A percentile compares a stretch with the other conserved stretches of the same genome.
Evolutionary conservation across 2,113 vertebrate genomes (phyloP).

Genomic region (Tyrannus savana): DNA sequence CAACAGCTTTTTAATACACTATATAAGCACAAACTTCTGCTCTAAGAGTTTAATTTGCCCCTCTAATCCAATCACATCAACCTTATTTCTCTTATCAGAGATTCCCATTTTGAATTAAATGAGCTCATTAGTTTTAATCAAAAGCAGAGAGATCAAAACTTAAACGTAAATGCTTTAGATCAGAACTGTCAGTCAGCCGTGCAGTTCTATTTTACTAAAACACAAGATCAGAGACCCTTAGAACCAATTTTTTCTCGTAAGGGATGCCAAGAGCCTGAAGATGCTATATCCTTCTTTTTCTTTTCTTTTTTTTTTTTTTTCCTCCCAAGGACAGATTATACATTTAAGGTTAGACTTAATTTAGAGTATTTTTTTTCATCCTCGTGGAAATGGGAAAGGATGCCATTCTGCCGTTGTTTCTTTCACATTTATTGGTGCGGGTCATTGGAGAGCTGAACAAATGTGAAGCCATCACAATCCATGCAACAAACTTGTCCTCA

Average conservation of each 20-base stretch:
- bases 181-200: slow-evolving; percentile 93
- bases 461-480: slow-evolving; percentile 63
- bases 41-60: slow-evolving; percentile 95
- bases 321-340: slow-evolving; percentile 84
- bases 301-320: background rate
- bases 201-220: slow-evolving; percentile 92
- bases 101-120: slow-evolving; percentile 98
- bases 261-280: slow-evolving; percentile 82
- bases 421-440: slow-evolving; percentile 73
- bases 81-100: slow-evolving; percentile 97
- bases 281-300: slow-evolving; percentile 68
- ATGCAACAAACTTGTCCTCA: slow-evolving; percentile 56
- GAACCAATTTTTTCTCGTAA: slow-evolving; percentile 87
- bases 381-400: slow-evolving; percentile 75
- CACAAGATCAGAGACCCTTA: slow-evolving; percentile 92
- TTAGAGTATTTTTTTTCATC: slow-evolving; percentile 70
- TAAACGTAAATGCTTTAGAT: slow-evolving; percentile 96
- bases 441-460: slow-evolving; percentile 73
- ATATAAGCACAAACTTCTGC: slow-evolving; percentile 94
- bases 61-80: slow-evolving; percentile 98
- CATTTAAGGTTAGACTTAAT: slow-evolving; percentile 86
- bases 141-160: slow-evolving; percentile 97
- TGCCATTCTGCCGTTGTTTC: slow-evolving; percentile 67
- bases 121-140: slow-evolving; percentile 98
- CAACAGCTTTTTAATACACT: slow-evolving; percentile 96